A percentile compares a stretch with the other conserved stretches of the same genome.
Evolutionary conservation across 2,797 vertebrate genomes (phyloP).

Genomic region (Apogon talboti): DNA sequence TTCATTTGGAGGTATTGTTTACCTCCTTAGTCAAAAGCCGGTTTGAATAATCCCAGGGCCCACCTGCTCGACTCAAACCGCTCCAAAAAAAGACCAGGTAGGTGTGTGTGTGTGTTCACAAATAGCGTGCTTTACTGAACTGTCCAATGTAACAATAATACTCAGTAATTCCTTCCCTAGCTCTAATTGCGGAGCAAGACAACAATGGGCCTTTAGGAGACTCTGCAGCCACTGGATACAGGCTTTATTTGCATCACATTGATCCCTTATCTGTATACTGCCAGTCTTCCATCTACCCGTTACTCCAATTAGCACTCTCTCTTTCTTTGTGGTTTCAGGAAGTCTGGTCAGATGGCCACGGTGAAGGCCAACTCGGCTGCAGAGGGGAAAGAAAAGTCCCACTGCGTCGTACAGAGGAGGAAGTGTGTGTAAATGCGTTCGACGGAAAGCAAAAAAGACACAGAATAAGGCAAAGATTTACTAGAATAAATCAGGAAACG

Average conservation of each 20-base stretch:
- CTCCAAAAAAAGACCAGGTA: conserved; percentile 27
- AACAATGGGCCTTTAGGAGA: conserved; percentile 59
- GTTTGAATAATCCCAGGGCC: conserved; percentile 72
- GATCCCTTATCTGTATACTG: conserved; percentile 63
- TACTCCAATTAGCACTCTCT: conserved; percentile 68
- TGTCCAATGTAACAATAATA: conserved; percentile 55
- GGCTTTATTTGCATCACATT: conserved; percentile 65
- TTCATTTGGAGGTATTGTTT: conserved; percentile 64
- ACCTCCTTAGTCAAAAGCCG: conserved; percentile 59
- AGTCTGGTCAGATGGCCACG: conserved; percentile 53
- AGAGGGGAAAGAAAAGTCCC: conserved; percentile 16
- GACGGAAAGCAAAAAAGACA: neutral
- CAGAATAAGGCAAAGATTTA: neutral
- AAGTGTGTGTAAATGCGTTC: too few species aligned
- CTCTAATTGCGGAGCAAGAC: conserved; percentile 62
- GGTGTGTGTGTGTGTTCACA: conserved; percentile 22
- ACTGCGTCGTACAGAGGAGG: conserved; percentile 36
- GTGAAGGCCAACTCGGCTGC: conserved; percentile 48
- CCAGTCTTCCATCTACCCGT: conserved; percentile 57
- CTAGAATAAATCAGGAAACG: conserved; percentile 20
- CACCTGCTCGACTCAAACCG: conserved; percentile 58
- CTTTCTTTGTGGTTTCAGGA: conserved; percentile 63
- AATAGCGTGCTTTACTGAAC: conserved; percentile 42
- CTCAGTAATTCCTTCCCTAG: conserved; percentile 47
- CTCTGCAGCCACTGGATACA: conserved; percentile 56